phyloP scores from a whole-genome alignment of 1,140 invertebrate genomes.

The Aphidius ervi region DNA sequence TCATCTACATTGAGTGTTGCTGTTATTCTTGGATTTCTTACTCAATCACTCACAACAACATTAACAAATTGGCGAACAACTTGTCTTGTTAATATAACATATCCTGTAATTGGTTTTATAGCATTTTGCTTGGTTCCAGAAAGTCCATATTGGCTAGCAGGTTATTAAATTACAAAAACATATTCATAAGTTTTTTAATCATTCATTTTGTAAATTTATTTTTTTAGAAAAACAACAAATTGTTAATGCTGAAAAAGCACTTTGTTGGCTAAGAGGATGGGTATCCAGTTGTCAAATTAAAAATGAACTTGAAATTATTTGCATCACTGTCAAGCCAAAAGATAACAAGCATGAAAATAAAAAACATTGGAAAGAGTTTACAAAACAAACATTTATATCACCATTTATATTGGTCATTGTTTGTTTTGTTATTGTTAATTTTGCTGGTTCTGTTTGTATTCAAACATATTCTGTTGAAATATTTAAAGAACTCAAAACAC shows the following conservation, averaged over 20 bases:
- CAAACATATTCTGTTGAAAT: slow-evolving; percentile 71
- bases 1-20: slow-evolving; percentile 68
- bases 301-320: slow-evolving; percentile 56
- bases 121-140: slow-evolving; percentile 70
- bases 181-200: not conserved
- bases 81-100: slow-evolving; percentile 62
- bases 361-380: slow-evolving; percentile 45
- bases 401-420: slow-evolving; percentile 63
- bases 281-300: slow-evolving; percentile 53
- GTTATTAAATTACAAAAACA: slow-evolving; percentile 26
- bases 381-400: slow-evolving; percentile 56
- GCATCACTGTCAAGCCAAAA: slow-evolving; percentile 41
- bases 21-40: slow-evolving; percentile 69
- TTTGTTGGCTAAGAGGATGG: slow-evolving; percentile 70
- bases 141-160: slow-evolving; percentile 69
- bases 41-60: slow-evolving; percentile 66
- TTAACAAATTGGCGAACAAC: slow-evolving; percentile 64
- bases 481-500: slow-evolving; percentile 63
- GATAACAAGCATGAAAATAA: slow-evolving; percentile 23
- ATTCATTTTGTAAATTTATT: not conserved
- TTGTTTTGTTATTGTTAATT: slow-evolving; percentile 66
- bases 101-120: slow-evolving; percentile 63
- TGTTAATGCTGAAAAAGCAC: slow-evolving; percentile 55
- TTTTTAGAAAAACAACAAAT: slow-evolving; percentile 56
- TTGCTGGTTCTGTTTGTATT: slow-evolving; percentile 66